Evolutionary conservation across 2,797 vertebrate species (phyloP).

Genomic region (Sebastes goodei): DNA sequence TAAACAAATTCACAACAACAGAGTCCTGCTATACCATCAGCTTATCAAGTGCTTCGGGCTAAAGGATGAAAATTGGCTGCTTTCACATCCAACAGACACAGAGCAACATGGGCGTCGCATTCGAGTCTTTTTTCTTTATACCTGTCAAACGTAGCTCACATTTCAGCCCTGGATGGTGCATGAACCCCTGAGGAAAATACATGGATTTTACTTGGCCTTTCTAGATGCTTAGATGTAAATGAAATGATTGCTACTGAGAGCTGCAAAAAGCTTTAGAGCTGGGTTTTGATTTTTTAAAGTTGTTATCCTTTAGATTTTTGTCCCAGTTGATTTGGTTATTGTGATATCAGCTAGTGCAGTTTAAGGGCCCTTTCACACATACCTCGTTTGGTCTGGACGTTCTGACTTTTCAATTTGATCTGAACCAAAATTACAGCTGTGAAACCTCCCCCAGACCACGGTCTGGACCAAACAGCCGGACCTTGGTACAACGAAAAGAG

Average conservation of each 20-base stretch:
- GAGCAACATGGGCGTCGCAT: slow-evolving; percentile 5
- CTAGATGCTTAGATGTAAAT: neutral
- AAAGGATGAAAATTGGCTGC: slow-evolving; percentile 42
- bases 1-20: slow-evolving; percentile 38
- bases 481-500: too few species aligned
- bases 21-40: slow-evolving; percentile 31
- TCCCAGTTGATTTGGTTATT: neutral
- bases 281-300: slow-evolving; percentile 14
- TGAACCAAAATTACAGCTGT: too few species aligned
- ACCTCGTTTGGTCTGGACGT: neutral
- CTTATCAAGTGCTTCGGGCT: slow-evolving; percentile 47
- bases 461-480: neutral
- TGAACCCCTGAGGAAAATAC: neutral
- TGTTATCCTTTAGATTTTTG: neutral
- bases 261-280: neutral
- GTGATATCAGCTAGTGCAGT: neutral
- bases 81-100: slow-evolving; percentile 37
- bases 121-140: slow-evolving; percentile 15
- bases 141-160: slow-evolving; percentile 40
- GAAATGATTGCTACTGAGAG: neutral
- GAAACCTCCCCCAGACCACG: neutral
- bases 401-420: neutral
- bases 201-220: neutral
- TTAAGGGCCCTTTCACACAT: neutral
- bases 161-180: slow-evolving; percentile 6